Base-by-base conservation (phyloP, 2,888 invertebrate genomes). In the Drosophila pseudotakahashii region DNA sequence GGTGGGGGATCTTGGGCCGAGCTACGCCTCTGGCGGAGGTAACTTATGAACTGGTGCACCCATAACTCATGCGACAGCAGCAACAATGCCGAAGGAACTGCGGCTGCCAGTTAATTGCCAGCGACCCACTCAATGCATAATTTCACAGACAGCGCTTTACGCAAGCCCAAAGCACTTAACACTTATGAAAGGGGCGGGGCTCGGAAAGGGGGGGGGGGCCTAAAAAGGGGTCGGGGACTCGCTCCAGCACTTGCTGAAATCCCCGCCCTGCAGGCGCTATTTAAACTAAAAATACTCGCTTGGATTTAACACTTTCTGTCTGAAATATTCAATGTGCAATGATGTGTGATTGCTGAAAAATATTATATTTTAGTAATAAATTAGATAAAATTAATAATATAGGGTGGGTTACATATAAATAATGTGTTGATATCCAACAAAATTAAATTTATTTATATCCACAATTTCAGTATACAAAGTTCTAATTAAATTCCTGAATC, bases 31-130 rank as follows among this genome's bases (percentile, higher is more conserved):
- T 61, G 62, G 62, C 62, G 16, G 34, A 16, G 16, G n/a, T 41
- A 34, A 39, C 39, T 62, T 23, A 41, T 34, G 48, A 62, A 10
- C 30, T 37, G 14, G 41, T 68, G 73, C 54, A 67, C 64, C 70
- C 79, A 81, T 83, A 82, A 83, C 66, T 84, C 75, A 77, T 37
- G 69, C 23, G 10, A 55, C 69, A 26, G 50, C 45, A 44, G 61
- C 64, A 72, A 36, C 39, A 60, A 53, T 55, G 34, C 53, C 41
- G 19, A 62, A 39, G 39, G 50, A 61, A 72, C 66, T 59, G 53
- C 32, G 37, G 75, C 77, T 64, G 78, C 63, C 77, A 76, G 55
- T 67, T 86, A 86, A 86, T 84, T 77, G 84, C 62, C 57, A 26
- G 37, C 37, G 44, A 68, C 45, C 37, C 51, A 68, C 48, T 75